Evolutionary conservation across 1,140 invertebrate genomes (phyloP).

Genomic region (Monomorium pharaonis): DNA sequence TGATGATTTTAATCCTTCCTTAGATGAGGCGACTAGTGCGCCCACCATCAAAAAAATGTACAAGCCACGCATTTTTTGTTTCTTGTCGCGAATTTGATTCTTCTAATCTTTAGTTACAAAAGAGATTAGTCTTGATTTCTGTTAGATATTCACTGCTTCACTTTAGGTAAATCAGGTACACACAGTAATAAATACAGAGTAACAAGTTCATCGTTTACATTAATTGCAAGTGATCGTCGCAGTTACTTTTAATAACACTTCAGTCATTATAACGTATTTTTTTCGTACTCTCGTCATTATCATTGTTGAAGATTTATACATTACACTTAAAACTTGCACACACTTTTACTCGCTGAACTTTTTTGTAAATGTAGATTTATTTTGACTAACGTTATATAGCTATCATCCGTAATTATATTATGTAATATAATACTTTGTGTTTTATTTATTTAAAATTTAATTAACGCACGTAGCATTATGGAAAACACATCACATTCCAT

Average conservation of each 20-base stretch:
- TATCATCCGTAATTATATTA: neutral
- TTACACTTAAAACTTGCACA: neutral
- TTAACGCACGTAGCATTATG: neutral
- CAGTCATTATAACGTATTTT: slow-evolving; percentile 27
- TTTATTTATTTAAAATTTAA: slow-evolving; percentile 26
- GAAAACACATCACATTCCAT: slow-evolving; percentile 41
- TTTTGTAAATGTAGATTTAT: neutral
- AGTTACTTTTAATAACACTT: neutral
- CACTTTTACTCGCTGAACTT: neutral
- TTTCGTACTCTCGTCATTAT: slow-evolving; percentile 50
- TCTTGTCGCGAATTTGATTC: neutral
- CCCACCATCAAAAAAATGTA: slow-evolving; percentile 68
- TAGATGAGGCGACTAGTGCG: slow-evolving; percentile 65
- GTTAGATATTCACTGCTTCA: neutral
- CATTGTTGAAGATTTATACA: neutral
- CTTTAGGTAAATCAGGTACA: slow-evolving; percentile 27
- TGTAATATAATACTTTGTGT: neutral
- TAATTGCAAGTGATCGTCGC: neutral
- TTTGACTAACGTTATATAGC: neutral
- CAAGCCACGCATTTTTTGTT: slow-evolving; percentile 73
- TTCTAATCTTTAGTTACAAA: neutral
- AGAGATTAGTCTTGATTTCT: neutral
- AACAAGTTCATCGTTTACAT: neutral
- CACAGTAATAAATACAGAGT: slow-evolving; percentile 1
- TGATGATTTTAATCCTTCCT: slow-evolving; percentile 47